Evolutionary conservation across 2,797 vertebrate species (phyloP).

Genomic region (Dermochelys coriacea): DNA sequence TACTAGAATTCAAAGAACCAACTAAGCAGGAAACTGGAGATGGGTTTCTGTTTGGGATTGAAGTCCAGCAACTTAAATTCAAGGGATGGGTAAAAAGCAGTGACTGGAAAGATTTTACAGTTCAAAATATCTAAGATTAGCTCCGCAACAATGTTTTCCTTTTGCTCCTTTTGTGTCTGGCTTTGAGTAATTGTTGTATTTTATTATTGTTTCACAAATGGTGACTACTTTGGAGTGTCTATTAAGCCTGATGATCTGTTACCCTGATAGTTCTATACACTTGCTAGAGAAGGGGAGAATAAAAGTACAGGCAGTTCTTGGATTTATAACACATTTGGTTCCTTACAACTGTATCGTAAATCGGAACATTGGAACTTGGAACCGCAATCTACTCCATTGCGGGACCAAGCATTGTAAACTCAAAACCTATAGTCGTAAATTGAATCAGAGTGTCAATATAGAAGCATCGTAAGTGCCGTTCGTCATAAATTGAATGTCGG

Average conservation of each 20-base stretch:
- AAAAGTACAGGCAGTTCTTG: too few relatives aligned
- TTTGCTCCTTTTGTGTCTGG: not conserved
- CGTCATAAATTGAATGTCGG: too few relatives aligned
- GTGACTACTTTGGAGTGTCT: accelerated
- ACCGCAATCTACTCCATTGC: too few relatives aligned
- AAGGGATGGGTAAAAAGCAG: not conserved
- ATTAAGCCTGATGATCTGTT: not conserved
- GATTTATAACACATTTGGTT: too few relatives aligned
- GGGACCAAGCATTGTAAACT: too few relatives aligned
- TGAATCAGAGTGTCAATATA: too few relatives aligned
- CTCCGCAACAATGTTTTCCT: not conserved
- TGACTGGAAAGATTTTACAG: not conserved
- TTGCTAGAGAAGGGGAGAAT: too few relatives aligned
- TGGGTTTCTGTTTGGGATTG: not conserved
- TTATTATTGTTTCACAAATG: constrained; percentile 14
- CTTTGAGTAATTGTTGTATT: not conserved
- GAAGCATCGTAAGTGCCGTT: too few relatives aligned
- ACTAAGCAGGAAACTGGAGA: not conserved
- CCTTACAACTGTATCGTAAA: too few relatives aligned
- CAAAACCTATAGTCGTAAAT: too few relatives aligned
- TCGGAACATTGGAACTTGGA: too few relatives aligned
- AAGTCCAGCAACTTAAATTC: not conserved
- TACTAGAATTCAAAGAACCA: not conserved
- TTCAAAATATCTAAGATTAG: not conserved
- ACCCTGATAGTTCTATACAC: not conserved